Evolutionary conservation across 1,140 invertebrate species (phyloP), one percentile per base, ranked within the genome.

Genomic region (Telenomus remus): DNA sequence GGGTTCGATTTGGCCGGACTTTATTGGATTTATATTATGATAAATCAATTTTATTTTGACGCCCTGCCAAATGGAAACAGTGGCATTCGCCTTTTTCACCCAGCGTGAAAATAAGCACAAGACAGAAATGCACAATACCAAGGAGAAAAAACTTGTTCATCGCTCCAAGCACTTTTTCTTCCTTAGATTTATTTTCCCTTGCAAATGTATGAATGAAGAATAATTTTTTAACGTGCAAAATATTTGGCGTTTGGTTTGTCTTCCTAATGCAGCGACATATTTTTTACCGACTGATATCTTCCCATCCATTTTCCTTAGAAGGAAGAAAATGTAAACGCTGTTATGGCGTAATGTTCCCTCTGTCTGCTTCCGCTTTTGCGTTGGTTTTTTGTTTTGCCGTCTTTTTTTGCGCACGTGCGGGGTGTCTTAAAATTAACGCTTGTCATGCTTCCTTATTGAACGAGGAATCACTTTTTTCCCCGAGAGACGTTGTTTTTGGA

Each of bases 371-470:
- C n/a, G n/a, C n/a, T 27, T 6, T 27, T 27, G 19, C 2, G 19
- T 27, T 37, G 34, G 4, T 14, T 6, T 4, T 9, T 55, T 47
- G 39, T 69, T 39, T 51, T 51, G 39, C 51, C 33, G n/a, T 14
- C 35, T 61, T 56, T 68, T 68, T 75, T 57, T 47, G 57, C 46
- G 16, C 53, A 63, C 47, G 71, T 57, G 57, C 71, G 27, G 71
- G 71, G 59, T 76, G 72, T 69, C 59, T 59, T 57, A 64, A 59
- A 76, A 76, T 69, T 69, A 76, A 76, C 72, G 65, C 72, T 49
- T 75, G 57, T 69, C 64, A 59, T 64, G 51, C 72, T 60, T 47
- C 72, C 59, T 64, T 72, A 55, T 70, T 70, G 63, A 68, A 74
- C 55, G 19, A 61, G 56, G 56, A 61, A 68, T 61, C 63, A 70